Percentiles rank a stretch among this genome's conserved stretches.
Evolutionary conservation across 2,113 vertebrate species (phyloP).

Genomic region (Melanostigma gelatinosum): DNA sequence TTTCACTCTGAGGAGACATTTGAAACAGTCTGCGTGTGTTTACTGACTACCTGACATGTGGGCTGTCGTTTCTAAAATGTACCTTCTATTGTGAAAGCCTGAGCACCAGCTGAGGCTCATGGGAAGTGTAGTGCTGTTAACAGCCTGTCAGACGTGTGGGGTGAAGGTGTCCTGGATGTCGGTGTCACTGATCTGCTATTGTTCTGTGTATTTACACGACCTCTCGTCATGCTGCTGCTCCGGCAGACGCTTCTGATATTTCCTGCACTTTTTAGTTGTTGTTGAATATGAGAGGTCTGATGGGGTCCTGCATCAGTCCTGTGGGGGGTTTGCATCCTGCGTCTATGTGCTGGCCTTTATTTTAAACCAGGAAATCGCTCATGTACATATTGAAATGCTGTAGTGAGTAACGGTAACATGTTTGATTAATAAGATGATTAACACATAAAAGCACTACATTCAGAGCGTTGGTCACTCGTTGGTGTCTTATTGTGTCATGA

Average conservation of each 20-base stretch:
- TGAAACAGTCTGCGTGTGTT: no score
- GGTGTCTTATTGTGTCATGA: no score
- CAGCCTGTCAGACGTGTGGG: neutral
- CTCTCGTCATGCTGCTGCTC: neutral
- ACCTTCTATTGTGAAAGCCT: no score
- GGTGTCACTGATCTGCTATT: slow-evolving; percentile 15
- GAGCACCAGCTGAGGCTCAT: slow-evolving; percentile 14
- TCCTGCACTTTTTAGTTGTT: neutral
- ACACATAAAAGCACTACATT: no score
- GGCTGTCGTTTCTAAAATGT: no score
- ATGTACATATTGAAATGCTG: no score
- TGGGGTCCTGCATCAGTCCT: neutral
- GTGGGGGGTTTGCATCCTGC: neutral
- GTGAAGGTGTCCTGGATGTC: neutral
- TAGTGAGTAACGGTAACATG: no score
- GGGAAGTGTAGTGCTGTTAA: slow-evolving; percentile 1
- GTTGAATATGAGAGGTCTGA: neutral
- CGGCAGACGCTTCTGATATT: neutral
- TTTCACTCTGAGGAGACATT: no score
- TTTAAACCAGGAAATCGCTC: no score
- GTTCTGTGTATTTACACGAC: neutral
- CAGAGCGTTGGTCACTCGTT: no score
- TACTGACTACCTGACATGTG: no score
- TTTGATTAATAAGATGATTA: no score
- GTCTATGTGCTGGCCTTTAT: neutral